These are phyloP conservation scores for Riptortus pedestris DNA, from an alignment of 1,140 invertebrate species.

Conservation along the genomic window DNA sequence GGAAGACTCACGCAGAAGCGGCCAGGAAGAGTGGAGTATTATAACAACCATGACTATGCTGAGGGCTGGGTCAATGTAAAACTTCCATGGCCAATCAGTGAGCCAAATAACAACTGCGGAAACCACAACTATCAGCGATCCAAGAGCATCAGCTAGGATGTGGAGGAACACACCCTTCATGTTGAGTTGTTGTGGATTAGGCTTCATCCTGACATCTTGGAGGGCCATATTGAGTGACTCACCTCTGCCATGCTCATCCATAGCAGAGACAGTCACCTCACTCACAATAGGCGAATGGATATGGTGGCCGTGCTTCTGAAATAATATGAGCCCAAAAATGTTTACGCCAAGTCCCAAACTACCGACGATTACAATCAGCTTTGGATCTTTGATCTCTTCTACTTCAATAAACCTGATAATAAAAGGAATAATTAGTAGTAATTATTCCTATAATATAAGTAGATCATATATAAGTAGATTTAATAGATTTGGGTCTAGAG, in stretches of 20 bases:
- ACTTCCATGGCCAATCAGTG: conserved; percentile 71
- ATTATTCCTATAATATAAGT: not conserved
- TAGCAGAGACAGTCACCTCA: conserved; percentile 19
- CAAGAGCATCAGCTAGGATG: conserved; percentile 88
- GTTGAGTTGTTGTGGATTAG: conserved; percentile 73
- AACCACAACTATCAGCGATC: conserved; percentile 91
- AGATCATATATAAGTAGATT: too few species aligned
- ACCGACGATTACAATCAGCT: conserved; percentile 66
- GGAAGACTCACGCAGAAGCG: conserved; percentile 73
- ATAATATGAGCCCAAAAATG: conserved; percentile 67
- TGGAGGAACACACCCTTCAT: conserved; percentile 97
- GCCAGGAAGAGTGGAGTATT: conserved; percentile 76
- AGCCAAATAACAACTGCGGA: conserved; percentile 64
- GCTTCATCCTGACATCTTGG: conserved; percentile 28
- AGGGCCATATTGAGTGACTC: not conserved
- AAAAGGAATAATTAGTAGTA: conserved; percentile 8
- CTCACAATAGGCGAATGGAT: conserved; percentile 49
- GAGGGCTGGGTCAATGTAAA: conserved; percentile 87
- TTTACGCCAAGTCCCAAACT: conserved; percentile 70
- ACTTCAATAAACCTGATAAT: conserved; percentile 59
- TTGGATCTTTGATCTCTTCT: conserved; percentile 68
- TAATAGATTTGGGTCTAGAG: too few species aligned
- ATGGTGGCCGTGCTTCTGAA: conserved; percentile 60
- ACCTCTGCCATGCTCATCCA: not conserved
- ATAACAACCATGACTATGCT: conserved; percentile 71